These are phyloP conservation scores for Diglossa brunneiventris DNA, from an alignment of 2,113 vertebrate species.

Conservation along the genomic window DNA sequence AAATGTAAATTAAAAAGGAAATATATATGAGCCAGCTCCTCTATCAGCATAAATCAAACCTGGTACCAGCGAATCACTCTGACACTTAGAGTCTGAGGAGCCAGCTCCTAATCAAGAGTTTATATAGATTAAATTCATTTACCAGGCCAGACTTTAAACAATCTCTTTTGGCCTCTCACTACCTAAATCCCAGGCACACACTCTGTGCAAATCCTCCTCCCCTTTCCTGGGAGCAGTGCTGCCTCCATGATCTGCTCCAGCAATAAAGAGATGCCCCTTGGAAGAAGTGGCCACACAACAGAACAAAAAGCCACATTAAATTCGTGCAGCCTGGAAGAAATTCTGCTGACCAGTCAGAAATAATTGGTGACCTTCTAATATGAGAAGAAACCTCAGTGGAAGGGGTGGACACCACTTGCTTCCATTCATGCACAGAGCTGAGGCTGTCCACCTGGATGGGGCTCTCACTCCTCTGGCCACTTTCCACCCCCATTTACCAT, in stretches of 20 bases:
- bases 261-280: neutral
- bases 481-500: neutral
- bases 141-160: neutral
- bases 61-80: neutral
- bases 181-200: neutral
- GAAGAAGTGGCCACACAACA: neutral
- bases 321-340: neutral
- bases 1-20: conserved; percentile 9
- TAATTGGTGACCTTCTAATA: neutral
- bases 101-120: neutral
- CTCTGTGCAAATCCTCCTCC: neutral
- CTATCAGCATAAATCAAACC: neutral
- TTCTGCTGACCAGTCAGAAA: neutral
- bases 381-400: neutral
- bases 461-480: neutral
- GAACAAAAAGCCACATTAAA: neutral
- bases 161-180: neutral
- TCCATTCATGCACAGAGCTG: neutral
- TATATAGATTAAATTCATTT: neutral
- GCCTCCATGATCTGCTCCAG: neutral
- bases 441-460: neutral
- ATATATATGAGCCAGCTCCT: neutral
- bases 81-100: neutral
- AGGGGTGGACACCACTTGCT: neutral
- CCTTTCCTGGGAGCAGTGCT: neutral